Conservation (phyloP, 2,797 vertebrate species). For the Streptopelia turtur region DNA sequence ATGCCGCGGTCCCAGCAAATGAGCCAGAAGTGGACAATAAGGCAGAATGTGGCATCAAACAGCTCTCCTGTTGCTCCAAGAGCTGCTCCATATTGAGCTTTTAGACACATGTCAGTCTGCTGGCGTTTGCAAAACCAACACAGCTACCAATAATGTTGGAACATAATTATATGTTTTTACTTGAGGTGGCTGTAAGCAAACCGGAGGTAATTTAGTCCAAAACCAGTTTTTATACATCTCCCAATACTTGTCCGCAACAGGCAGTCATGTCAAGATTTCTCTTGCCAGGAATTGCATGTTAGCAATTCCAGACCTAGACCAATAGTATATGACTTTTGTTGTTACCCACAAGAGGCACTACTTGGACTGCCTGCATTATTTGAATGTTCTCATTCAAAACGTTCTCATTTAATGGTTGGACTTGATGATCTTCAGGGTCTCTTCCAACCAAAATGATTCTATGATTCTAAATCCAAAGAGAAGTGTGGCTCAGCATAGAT, state of each 20-base stretch:
- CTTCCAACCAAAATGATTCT: too few relatives aligned
- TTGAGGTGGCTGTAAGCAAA: slow-evolving; percentile 49
- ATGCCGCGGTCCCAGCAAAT: background rate
- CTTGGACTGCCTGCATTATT: background rate
- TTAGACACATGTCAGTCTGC: slow-evolving; percentile 1
- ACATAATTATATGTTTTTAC: slow-evolving; percentile 31
- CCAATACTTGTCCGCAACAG: background rate
- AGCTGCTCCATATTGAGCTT: background rate
- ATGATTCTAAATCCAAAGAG: background rate
- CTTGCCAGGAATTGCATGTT: background rate
- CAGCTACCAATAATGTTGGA: background rate
- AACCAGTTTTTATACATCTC: slow-evolving; percentile 35
- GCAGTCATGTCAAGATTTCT: background rate
- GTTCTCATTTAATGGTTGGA: too few relatives aligned
- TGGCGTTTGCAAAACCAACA: slow-evolving; percentile 27
- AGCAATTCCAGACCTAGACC: background rate
- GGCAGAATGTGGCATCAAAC: background rate
- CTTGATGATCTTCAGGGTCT: too few relatives aligned
- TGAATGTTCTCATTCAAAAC: background rate
- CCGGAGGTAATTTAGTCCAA: background rate
- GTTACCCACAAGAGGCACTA: background rate
- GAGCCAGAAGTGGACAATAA: background rate
- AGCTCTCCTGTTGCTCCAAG: rapidly evolving
- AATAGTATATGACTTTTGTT: background rate
- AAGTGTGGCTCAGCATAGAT: background rate